Evolutionary conservation across 2,797 vertebrate genomes (phyloP), one percentile per base, ranked within the genome.

Genomic region (Nothura maculosa): DNA sequence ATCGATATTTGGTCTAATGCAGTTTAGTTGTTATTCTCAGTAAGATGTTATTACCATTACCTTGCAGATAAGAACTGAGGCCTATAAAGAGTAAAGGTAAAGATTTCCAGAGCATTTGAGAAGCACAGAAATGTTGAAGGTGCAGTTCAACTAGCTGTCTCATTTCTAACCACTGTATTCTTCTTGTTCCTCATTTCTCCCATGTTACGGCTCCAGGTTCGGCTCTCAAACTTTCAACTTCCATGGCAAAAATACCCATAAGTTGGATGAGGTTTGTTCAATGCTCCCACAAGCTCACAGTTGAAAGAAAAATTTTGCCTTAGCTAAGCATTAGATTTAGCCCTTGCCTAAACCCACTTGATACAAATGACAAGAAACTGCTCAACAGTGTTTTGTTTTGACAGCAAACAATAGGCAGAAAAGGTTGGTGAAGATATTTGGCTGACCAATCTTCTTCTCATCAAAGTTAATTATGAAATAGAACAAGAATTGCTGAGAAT

Each of bases 401-500:
- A 89, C 66, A 82, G 63, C 15, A 78, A 82, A 66, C 30, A 67
- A 43, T 20, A 17, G 66, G 27, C 25, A 88, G 50, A 63, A 69
- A 73, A 85, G 40, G 36, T 25, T 10, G 4, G 32, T 85, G 57
- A 84, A 77, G 60, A 50, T 63, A 70, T 74, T 81, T 84, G 42
- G 72, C 38, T 57, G 28, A 63, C 50, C 20, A 27, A 15, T 22
- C 27, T 94, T 87, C 62, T 81, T 76, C 30, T 89, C 52, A 68
- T 61, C 25, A 42, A 79, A 27, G 61, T 84, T 80, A 87, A 18
- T 79, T 57, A 55, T 45, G 32, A 94, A 94, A 82, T 24, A 57
- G 62, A 81, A 48, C 17, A 78, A 78, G 24, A 85, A 89, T 8
- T 66, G 22, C 43, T 91, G 63, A 79, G 89, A 94, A 93, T 63